Conservation (phyloP, 2,888 invertebrate species). For the Eupithecia exiguata region DNA sequence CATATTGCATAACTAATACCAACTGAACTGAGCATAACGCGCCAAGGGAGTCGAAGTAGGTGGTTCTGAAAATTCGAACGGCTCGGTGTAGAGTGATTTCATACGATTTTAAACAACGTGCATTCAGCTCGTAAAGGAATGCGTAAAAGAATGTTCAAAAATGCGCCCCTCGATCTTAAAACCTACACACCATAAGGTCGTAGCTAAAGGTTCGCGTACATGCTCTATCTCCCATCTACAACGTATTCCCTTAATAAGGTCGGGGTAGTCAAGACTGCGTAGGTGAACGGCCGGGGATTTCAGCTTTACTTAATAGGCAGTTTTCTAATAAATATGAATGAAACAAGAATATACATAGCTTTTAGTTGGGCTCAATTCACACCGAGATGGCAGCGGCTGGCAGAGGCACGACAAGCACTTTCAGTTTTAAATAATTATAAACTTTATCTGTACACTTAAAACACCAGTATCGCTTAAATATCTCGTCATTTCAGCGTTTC, state of each 20-base stretch:
- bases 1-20: too few species aligned
- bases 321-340: background rate
- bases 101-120: background rate
- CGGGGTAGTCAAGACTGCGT: slow-evolving; percentile 16
- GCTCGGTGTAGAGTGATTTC: background rate
- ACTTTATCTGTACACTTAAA: too few species aligned
- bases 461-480: too few species aligned
- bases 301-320: background rate
- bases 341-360: background rate
- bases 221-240: slow-evolving; percentile 49
- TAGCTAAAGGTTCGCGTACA: slow-evolving; percentile 26
- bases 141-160: background rate
- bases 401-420: background rate
- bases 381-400: background rate
- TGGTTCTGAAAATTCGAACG: background rate
- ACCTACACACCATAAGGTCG: background rate
- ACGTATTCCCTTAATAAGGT: slow-evolving; percentile 25
- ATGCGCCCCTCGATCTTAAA: background rate
- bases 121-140: background rate
- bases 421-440: background rate
- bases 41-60: background rate
- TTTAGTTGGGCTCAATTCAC: background rate
- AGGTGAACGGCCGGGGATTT: slow-evolving; percentile 10
- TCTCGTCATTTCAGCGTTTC: too few species aligned
- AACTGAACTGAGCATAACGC: too few species aligned